phyloP scores from a whole-genome alignment of 2,797 vertebrate species.

The Oreortyx pictus region DNA sequence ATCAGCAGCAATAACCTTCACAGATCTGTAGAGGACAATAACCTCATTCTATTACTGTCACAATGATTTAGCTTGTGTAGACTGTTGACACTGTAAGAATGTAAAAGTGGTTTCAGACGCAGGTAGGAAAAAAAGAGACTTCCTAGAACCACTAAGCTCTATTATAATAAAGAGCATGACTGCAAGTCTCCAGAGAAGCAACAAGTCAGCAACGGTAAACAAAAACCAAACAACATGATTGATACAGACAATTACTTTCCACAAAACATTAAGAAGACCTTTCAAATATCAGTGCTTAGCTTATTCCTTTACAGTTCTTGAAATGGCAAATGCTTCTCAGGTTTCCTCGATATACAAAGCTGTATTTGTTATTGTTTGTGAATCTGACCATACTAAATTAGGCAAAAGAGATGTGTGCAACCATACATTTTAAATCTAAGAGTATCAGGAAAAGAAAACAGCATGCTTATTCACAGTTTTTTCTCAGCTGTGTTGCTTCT shows the following conservation, averaged over 20 bases:
- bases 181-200: neutral
- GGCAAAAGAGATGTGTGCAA: neutral
- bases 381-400: neutral
- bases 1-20: slow-evolving; percentile 51
- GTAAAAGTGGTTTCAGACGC: slow-evolving; percentile 36
- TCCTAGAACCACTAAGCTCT: slow-evolving; percentile 19
- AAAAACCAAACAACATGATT: slow-evolving; percentile 1
- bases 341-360: neutral
- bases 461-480: neutral
- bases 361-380: neutral
- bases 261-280: neutral
- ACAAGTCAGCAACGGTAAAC: neutral
- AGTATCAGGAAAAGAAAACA: neutral
- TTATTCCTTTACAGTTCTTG: neutral
- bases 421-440: neutral
- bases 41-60: slow-evolving; percentile 38
- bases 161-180: slow-evolving; percentile 20
- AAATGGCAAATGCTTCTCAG: neutral
- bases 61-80: slow-evolving; percentile 42
- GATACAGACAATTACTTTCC: neutral
- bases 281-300: neutral
- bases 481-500: neutral
- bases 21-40: slow-evolving; percentile 33
- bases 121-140: slow-evolving; percentile 39
- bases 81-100: slow-evolving; percentile 53